Conservation (phyloP, 1,140 invertebrate species). For the Protaetia brevitarsis region DNA sequence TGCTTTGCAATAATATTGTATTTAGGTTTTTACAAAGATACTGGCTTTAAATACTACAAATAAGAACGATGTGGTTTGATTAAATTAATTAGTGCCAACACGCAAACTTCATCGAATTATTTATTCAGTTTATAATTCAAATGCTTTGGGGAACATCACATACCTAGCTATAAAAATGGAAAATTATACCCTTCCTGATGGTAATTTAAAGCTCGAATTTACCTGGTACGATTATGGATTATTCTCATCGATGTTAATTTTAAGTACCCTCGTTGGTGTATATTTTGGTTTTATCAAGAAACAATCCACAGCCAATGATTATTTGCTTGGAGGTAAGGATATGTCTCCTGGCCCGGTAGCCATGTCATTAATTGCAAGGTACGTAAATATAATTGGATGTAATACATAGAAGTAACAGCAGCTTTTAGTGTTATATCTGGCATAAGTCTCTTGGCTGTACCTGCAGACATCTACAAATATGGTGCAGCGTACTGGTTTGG, state of each 20-base stretch:
- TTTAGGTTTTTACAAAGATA: no score
- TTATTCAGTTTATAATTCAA: no score
- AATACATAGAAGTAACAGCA: neutral
- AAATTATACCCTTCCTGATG: neutral
- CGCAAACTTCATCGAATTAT: no score
- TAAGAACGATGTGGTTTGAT: no score
- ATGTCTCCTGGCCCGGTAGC: constrained; percentile 59
- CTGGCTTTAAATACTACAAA: no score
- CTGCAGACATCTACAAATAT: constrained; percentile 71
- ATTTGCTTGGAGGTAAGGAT: constrained; percentile 59
- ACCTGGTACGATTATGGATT: constrained; percentile 49
- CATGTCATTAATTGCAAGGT: constrained; percentile 49
- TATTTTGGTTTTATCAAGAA: constrained; percentile 68
- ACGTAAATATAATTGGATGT: constrained; percentile 6
- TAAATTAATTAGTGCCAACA: no score
- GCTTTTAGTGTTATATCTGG: constrained; percentile 60
- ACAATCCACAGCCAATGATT: constrained; percentile 52
- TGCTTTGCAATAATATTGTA: no score
- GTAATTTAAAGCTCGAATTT: constrained; percentile 36
- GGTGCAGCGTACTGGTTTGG: constrained; percentile 63
- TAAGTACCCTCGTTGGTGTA: constrained; percentile 68
- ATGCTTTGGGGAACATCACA: no score
- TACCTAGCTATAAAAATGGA: no score
- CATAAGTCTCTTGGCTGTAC: constrained; percentile 71
- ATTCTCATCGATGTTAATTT: constrained; percentile 59